Percentiles rank a stretch among this genome's conserved stretches.
These are phyloP conservation scores for Phalera bucephala DNA, from an alignment of 2,888 invertebrate genomes.

Conservation along the genomic window DNA sequence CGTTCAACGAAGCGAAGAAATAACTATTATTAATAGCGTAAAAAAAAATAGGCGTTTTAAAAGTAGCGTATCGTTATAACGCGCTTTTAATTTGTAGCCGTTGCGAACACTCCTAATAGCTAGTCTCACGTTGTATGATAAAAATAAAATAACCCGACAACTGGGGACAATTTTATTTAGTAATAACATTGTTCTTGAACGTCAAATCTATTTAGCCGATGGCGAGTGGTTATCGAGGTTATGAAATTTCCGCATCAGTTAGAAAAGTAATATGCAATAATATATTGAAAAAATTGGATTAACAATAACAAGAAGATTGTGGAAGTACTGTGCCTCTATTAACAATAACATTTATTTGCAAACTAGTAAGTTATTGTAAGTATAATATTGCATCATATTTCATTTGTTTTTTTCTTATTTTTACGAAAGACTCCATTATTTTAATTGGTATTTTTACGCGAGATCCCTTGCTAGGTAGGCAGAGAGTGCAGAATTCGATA, in stretches of 20 bases:
- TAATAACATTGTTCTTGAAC: background rate
- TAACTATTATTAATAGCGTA: too few species aligned
- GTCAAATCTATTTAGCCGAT: constrained; percentile 7
- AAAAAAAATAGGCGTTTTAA: too few species aligned
- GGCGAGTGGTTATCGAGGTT: constrained; percentile 19
- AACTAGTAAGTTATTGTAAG: constrained; percentile 25
- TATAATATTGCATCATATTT: constrained; percentile 46
- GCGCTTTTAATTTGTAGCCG: too few species aligned
- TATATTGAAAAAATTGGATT: constrained; percentile 6
- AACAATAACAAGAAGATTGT: constrained; percentile 2
- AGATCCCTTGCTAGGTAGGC: too few species aligned
- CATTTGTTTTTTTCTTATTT: constrained; percentile 47
- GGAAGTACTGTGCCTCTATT: constrained; percentile 2
- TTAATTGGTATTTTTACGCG: too few species aligned
- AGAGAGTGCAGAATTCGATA: too few species aligned
- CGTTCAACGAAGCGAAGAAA: too few species aligned
- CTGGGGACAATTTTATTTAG: too few species aligned
- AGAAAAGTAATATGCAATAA: constrained; percentile 8
- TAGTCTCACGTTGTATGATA: too few species aligned
- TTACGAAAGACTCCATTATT: background rate
- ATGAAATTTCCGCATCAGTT: constrained; percentile 2
- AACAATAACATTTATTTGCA: background rate
- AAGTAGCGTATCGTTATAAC: too few species aligned
- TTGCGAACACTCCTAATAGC: too few species aligned
- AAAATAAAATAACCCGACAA: too few species aligned